These are phyloP conservation scores for Microtus ochrogaster DNA, from an alignment of 2,113 vertebrate genomes.

Conservation along the genomic window DNA sequence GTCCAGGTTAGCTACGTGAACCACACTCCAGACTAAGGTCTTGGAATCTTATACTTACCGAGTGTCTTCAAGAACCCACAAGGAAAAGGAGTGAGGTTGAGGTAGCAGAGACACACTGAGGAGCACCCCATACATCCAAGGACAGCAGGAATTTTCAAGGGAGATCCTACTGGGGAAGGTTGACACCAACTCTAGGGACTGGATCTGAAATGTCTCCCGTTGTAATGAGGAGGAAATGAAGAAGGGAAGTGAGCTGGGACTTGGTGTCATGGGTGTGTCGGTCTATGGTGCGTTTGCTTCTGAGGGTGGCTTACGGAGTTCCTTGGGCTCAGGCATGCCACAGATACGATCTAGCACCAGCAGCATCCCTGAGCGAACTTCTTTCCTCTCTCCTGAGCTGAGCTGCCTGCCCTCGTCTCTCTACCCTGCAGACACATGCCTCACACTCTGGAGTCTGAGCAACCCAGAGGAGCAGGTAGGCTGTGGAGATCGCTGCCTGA, in stretches of 20 bases:
- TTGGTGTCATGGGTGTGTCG: not conserved
- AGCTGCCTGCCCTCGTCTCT: not conserved
- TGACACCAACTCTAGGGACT: not conserved
- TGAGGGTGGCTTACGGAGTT: not conserved
- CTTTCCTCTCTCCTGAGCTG: not conserved
- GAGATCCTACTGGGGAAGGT: not conserved
- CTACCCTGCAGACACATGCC: not conserved
- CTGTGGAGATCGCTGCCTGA: not conserved
- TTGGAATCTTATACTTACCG: not conserved
- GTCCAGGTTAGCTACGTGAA: not conserved
- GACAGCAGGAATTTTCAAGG: constrained; percentile 3
- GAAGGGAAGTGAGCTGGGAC: not conserved
- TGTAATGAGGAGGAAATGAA: not conserved
- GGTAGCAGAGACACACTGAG: not conserved
- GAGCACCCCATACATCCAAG: not conserved
- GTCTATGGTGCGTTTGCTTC: not conserved
- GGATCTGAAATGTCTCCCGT: not conserved
- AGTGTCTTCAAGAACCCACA: constrained; percentile 3
- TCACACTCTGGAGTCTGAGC: not conserved
- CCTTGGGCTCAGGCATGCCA: constrained; percentile 3
- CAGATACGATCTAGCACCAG: not conserved
- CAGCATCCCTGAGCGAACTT: not conserved
- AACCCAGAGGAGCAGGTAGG: not conserved
- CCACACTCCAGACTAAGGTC: not conserved
- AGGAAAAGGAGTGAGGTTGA: not conserved